phyloP scores from a whole-genome alignment of 1,140 invertebrate species.

The Lasioglossum albipes region DNA sequence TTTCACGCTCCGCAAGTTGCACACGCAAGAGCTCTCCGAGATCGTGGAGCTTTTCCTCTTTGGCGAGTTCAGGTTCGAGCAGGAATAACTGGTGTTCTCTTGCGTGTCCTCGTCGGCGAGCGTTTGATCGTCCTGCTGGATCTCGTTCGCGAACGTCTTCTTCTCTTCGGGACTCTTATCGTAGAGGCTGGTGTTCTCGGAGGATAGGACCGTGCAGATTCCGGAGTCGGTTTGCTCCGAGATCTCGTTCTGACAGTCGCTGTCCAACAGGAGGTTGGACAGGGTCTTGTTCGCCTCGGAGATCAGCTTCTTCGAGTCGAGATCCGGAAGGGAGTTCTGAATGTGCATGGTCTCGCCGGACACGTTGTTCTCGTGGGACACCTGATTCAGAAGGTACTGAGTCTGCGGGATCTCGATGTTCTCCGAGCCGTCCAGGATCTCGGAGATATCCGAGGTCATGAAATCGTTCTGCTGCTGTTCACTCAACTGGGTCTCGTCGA shows the following conservation, averaged over 20 bases:
- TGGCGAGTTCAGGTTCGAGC: slow-evolving; percentile 73
- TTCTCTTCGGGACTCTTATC: slow-evolving; percentile 79
- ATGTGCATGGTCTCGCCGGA: slow-evolving; percentile 71
- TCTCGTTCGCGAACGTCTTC: slow-evolving; percentile 72
- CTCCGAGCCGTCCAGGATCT: slow-evolving; percentile 63
- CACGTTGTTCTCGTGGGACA: slow-evolving; percentile 72
- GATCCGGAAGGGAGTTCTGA: slow-evolving; percentile 79
- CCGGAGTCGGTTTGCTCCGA: slow-evolving; percentile 85
- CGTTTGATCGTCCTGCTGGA: slow-evolving; percentile 47
- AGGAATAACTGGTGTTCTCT: slow-evolving; percentile 76
- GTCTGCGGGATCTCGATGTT: slow-evolving; percentile 70
- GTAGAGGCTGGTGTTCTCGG: slow-evolving; percentile 85
- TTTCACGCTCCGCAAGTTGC: slow-evolving; percentile 57
- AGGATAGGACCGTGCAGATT: slow-evolving; percentile 83
- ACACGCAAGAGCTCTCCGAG: slow-evolving; percentile 71
- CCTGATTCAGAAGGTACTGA: slow-evolving; percentile 76
- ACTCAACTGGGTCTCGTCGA: background rate
- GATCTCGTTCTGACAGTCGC: slow-evolving; percentile 76
- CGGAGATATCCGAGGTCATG: slow-evolving; percentile 62
- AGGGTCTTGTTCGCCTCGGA: slow-evolving; percentile 85
- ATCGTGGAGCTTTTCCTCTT: slow-evolving; percentile 68
- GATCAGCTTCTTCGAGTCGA: slow-evolving; percentile 81
- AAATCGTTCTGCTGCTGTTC: slow-evolving; percentile 49
- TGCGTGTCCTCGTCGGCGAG: slow-evolving; percentile 63
- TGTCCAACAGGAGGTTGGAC: slow-evolving; percentile 82